These are phyloP conservation scores for Orius insidiosus DNA, from an alignment of 1,140 invertebrate genomes.

Conservation along the genomic window DNA sequence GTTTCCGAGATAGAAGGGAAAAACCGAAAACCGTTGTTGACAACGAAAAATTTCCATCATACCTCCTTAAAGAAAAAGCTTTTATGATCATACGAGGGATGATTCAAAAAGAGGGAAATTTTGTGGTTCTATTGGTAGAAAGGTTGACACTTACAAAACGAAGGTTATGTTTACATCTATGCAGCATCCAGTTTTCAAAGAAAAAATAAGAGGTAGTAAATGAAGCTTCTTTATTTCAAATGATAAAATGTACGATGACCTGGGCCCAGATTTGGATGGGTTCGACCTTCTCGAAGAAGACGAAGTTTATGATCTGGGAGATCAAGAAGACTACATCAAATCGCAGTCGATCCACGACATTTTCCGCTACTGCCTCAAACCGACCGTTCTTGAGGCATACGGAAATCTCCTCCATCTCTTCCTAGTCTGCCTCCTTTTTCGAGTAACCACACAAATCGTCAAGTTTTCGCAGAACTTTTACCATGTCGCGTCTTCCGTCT, in stretches of 20 bases:
- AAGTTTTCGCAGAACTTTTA: conserved; percentile 1
- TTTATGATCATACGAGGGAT: too few species aligned
- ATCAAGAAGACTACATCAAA: not conserved
- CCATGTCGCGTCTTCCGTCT: conserved; percentile 10
- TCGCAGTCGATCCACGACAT: conserved; percentile 1
- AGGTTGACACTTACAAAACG: too few species aligned
- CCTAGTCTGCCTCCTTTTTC: conserved; percentile 12
- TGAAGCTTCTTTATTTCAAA: not conserved
- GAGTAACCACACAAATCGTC: conserved; percentile 6
- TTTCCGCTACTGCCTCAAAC: conserved; percentile 10
- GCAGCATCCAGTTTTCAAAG: too few species aligned
- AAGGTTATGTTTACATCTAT: too few species aligned
- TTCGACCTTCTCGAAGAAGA: conserved; percentile 13
- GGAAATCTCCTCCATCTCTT: conserved; percentile 10
- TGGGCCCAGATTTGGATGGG: conserved; percentile 8
- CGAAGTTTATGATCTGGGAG: conserved; percentile 6
- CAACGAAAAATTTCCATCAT: too few species aligned
- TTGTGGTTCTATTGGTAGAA: too few species aligned
- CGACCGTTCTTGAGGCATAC: conserved; percentile 13
- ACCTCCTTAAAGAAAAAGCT: too few species aligned
- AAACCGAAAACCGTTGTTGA: too few species aligned
- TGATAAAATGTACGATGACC: conserved; percentile 9
- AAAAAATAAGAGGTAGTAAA: too few species aligned
- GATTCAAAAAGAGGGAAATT: too few species aligned
- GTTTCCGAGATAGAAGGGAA: too few species aligned